These are phyloP conservation scores for Tringa solitaria DNA, from an alignment of 2,113 vertebrate genomes.

Conservation along the genomic window DNA sequence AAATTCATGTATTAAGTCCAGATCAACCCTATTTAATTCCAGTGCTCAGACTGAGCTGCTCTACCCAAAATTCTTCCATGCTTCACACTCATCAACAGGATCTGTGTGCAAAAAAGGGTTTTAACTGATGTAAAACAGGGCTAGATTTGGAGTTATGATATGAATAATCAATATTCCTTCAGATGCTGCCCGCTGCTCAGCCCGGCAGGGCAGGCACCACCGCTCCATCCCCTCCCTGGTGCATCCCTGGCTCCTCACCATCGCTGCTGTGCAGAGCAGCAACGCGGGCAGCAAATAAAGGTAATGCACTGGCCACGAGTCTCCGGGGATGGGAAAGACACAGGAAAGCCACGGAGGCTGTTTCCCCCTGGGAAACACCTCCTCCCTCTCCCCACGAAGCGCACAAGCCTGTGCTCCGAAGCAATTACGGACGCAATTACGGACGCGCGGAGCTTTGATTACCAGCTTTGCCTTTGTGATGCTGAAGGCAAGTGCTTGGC, in stretches of 20 bases:
- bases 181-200: background rate
- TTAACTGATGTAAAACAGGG: background rate
- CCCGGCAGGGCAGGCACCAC: background rate
- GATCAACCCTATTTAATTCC: background rate
- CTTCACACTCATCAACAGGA: rapidly evolving
- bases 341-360: background rate
- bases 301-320: rapidly evolving
- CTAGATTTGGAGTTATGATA: rapidly evolving
- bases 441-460: rapidly evolving
- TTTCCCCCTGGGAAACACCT: background rate
- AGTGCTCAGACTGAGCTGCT: background rate
- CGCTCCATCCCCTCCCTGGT: background rate
- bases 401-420: background rate
- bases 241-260: background rate
- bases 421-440: rapidly evolving
- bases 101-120: background rate
- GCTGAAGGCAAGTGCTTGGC: background rate
- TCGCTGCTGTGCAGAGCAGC: rapidly evolving
- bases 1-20: background rate
- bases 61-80: background rate
- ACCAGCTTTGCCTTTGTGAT: background rate
- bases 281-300: background rate
- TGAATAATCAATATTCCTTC: background rate
- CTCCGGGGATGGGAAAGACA: background rate
- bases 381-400: background rate